Evolutionary conservation across 1,140 invertebrate genomes (phyloP).

Genomic region (Aphis craccivora): DNA sequence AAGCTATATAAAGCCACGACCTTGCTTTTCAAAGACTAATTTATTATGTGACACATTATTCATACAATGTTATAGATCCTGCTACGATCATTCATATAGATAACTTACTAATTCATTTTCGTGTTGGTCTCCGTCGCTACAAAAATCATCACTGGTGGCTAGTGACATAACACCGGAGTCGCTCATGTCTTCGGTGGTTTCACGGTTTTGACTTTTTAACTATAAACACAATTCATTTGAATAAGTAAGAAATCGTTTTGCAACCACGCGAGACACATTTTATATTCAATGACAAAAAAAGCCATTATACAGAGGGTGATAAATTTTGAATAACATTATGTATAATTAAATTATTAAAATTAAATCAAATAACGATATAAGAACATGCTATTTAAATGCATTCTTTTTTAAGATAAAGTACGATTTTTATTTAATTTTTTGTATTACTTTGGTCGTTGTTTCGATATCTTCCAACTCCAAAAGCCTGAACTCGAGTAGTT

Average conservation of each 20-base stretch:
- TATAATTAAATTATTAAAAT: not conserved
- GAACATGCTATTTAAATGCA: not conserved
- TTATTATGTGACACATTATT: not conserved
- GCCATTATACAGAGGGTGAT: not conserved
- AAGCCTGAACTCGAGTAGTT: conserved; percentile 66
- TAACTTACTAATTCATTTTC: conserved; percentile 60
- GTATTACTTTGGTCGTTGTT: conserved; percentile 59
- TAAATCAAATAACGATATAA: not conserved
- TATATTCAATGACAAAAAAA: not conserved
- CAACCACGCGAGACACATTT: not conserved
- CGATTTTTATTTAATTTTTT: not conserved
- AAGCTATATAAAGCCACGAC: not conserved
- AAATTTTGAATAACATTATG: not conserved
- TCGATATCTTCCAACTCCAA: conserved; percentile 64
- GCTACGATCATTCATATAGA: not conserved
- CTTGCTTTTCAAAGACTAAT: conserved; percentile 27
- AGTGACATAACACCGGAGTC: conserved; percentile 63
- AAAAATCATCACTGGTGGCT: conserved; percentile 63
- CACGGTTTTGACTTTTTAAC: conserved; percentile 55
- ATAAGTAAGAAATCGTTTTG: conserved; percentile 8
- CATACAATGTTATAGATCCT: not conserved
- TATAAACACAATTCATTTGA: not conserved
- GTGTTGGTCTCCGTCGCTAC: conserved; percentile 60
- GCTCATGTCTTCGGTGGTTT: conserved; percentile 62
- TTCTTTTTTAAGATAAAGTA: not conserved